Evolutionary conservation across 2,113 vertebrate species (phyloP).

Genomic region (Taurulus bubalis): DNA sequence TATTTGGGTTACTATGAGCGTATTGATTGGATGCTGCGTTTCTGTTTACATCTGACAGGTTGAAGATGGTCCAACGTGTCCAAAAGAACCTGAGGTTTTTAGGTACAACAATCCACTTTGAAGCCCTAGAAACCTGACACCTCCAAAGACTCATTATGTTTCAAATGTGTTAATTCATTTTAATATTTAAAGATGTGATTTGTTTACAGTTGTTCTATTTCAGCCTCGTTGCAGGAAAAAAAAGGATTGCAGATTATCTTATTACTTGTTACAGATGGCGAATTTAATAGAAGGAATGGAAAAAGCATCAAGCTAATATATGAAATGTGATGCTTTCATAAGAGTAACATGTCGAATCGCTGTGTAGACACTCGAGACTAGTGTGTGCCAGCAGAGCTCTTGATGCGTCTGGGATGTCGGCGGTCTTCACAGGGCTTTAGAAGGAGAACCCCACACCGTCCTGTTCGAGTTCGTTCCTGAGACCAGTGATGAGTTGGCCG

Average conservation of each 20-base stretch:
- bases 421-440: slow-evolving; percentile 85
- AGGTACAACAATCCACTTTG: slow-evolving; percentile 81
- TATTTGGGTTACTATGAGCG: neutral
- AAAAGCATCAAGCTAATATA: neutral
- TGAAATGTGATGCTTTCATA: neutral
- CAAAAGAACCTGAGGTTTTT: slow-evolving; percentile 90
- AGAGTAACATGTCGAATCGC: neutral
- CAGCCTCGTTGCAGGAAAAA: neutral
- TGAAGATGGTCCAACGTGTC: slow-evolving; percentile 81
- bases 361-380: neutral
- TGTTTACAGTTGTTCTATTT: neutral
- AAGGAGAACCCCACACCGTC: slow-evolving; percentile 91
- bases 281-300: neutral
- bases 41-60: slow-evolving; percentile 64
- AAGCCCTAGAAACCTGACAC: neutral
- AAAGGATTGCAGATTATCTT: neutral
- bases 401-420: neutral
- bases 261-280: neutral
- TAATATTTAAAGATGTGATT: neutral
- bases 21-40: slow-evolving; percentile 19
- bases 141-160: neutral
- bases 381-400: neutral
- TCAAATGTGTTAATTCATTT: neutral
- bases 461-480: slow-evolving; percentile 91
- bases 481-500: slow-evolving; percentile 90